phyloP scores from a whole-genome alignment of 2,888 invertebrate genomes.

The Dynastes maya region DNA sequence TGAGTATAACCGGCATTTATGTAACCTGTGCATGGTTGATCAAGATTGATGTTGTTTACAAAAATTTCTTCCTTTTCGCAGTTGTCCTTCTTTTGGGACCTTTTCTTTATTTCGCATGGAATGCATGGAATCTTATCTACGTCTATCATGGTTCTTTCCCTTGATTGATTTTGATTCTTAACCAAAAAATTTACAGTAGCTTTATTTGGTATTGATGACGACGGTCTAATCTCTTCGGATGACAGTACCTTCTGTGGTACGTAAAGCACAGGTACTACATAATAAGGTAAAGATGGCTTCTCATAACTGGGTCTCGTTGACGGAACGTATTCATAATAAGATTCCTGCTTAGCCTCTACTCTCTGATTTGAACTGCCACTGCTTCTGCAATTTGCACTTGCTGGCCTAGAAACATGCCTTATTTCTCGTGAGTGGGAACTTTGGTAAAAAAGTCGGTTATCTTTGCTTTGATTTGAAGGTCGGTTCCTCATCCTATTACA shows the following conservation, averaged over 20 bases:
- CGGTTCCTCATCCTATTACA: slow-evolving; percentile 36
- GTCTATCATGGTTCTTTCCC: slow-evolving; percentile 3
- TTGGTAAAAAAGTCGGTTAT: slow-evolving; percentile 6
- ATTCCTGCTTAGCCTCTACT: background rate
- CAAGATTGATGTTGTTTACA: slow-evolving; percentile 16
- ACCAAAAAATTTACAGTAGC: slow-evolving; percentile 20
- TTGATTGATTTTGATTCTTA: slow-evolving; percentile 18
- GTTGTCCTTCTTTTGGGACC: background rate
- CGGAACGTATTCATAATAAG: slow-evolving; percentile 32
- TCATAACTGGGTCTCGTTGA: slow-evolving; percentile 8
- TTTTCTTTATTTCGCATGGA: slow-evolving; percentile 13
- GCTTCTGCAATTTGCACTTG: slow-evolving; percentile 1
- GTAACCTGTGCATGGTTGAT: slow-evolving; percentile 31
- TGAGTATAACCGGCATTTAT: slow-evolving; percentile 22
- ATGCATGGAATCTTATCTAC: slow-evolving; percentile 36
- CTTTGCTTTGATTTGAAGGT: slow-evolving; percentile 40
- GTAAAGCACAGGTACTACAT: slow-evolving; percentile 58
- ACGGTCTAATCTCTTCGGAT: slow-evolving; percentile 44
- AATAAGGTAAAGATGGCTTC: slow-evolving; percentile 53
- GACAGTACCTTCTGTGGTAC: slow-evolving; percentile 56
- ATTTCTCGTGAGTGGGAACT: background rate
- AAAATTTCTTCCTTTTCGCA: slow-evolving; percentile 3
- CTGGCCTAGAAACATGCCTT: background rate
- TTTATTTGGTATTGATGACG: slow-evolving; percentile 9
- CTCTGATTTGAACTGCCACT: background rate